Evolutionary conservation across 2,797 vertebrate species (phyloP).

Genomic region (Enteromius fasciolatus): DNA sequence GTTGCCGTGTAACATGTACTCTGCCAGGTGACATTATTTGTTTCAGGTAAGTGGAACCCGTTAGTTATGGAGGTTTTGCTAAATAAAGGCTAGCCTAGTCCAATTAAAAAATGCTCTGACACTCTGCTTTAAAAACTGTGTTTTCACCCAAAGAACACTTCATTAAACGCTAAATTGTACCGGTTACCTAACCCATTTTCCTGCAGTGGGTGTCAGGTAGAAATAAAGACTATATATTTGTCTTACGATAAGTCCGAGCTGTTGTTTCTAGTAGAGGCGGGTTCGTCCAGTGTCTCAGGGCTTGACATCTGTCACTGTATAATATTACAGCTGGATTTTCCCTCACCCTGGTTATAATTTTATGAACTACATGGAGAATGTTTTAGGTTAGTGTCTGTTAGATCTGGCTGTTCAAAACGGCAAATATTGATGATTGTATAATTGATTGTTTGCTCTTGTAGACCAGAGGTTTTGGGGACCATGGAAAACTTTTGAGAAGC

Average conservation of each 20-base stretch:
- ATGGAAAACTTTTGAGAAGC: neutral
- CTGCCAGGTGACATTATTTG: slow-evolving; percentile 20
- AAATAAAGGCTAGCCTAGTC: slow-evolving; percentile 27
- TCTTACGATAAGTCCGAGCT: neutral
- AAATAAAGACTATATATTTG: neutral
- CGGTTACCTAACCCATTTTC: neutral
- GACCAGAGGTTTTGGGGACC: neutral
- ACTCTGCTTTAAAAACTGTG: neutral
- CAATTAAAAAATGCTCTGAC: neutral
- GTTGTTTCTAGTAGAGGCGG: neutral
- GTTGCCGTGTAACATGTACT: neutral
- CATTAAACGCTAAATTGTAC: neutral
- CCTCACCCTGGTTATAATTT: neutral
- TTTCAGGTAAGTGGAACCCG: neutral
- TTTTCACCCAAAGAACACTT: neutral
- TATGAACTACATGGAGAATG: neutral
- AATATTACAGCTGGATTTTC: neutral
- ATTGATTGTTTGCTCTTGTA: neutral
- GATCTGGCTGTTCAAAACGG: neutral
- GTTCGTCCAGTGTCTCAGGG: slow-evolving; percentile 4
- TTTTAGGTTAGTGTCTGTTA: neutral
- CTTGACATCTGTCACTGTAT: neutral
- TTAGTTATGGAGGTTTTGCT: slow-evolving; percentile 26
- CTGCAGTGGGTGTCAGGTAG: neutral
- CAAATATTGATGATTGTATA: neutral